A percentile compares a stretch with the other conserved stretches of the same genome.
Conservation (phyloP, 2,113 vertebrate species). For the Ursus arctos region DNA sequence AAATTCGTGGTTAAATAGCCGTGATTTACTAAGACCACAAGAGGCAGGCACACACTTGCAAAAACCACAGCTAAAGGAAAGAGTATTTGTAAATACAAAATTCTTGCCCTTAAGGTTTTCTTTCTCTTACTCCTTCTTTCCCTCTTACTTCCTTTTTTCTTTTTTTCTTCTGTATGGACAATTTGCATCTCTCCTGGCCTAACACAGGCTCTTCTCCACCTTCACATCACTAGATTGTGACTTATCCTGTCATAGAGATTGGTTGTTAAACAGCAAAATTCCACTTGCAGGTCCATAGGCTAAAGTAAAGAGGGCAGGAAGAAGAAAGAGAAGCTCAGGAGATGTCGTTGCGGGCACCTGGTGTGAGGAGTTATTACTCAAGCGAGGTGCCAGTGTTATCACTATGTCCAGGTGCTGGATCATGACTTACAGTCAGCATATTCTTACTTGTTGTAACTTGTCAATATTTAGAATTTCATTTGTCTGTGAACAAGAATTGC, state of each 20-base stretch:
- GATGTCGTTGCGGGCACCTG: conserved; percentile 88
- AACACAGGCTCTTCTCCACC: conserved; percentile 89
- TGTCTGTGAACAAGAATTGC: conserved; percentile 81
- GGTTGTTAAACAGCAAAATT: conserved; percentile 91
- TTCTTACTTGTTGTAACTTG: conserved; percentile 90
- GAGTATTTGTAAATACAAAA: conserved; percentile 45
- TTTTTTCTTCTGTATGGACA: conserved; percentile 86
- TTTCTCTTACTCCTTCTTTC: background rate
- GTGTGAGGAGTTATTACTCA: conserved; percentile 86
- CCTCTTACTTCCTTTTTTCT: conserved; percentile 47
- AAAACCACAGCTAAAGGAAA: conserved; percentile 24
- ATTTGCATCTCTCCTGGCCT: conserved; percentile 88
- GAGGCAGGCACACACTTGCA: conserved; percentile 37
- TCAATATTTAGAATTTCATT: conserved; percentile 87
- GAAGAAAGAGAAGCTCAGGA: conserved; percentile 88
- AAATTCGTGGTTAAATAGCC: conserved; percentile 61
- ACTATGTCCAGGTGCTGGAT: conserved; percentile 81
- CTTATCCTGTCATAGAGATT: conserved; percentile 88
- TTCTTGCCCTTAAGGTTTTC: conserved; percentile 60
- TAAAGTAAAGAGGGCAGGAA: conserved; percentile 85
- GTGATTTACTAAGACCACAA: conserved; percentile 63
- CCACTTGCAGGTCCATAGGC: conserved; percentile 90
- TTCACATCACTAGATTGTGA: conserved; percentile 88
- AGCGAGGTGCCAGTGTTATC: conserved; percentile 85
- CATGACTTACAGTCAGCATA: conserved; percentile 78